A percentile compares a stretch with the other conserved stretches of the same genome.
phyloP scores from a whole-genome alignment of 1,140 invertebrate genomes.

The Zaprionus inermis region DNA sequence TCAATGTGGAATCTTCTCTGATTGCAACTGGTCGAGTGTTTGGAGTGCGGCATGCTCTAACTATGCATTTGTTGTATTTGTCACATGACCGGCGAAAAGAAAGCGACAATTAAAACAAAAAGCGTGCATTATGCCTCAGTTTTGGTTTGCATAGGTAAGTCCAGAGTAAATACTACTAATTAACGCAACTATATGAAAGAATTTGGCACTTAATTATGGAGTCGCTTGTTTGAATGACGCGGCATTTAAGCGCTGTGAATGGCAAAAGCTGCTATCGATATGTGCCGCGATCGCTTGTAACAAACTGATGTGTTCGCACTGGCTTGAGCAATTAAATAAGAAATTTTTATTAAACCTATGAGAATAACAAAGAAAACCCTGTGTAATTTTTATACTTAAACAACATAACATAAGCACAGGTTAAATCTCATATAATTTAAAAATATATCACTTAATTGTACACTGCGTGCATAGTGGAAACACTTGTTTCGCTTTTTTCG shows the following conservation, averaged over 20 bases:
- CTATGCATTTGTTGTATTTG: conserved; percentile 38
- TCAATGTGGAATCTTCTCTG: conserved; percentile 44
- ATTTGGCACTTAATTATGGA: neutral
- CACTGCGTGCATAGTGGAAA: neutral
- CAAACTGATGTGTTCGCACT: neutral
- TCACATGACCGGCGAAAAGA: conserved; percentile 28
- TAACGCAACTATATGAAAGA: neutral
- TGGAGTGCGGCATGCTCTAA: conserved; percentile 6
- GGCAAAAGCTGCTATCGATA: conserved; percentile 14
- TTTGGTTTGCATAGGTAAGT: neutral
- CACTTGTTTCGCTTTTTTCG: neutral
- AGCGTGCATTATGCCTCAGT: conserved; percentile 1
- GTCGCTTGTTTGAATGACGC: neutral
- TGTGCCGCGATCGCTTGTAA: conserved; percentile 4
- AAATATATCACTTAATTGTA: neutral
- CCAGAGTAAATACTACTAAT: neutral
- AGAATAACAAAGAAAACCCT: neutral
- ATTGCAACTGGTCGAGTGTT: conserved; percentile 28
- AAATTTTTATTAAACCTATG: neutral
- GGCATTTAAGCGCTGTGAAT: neutral
- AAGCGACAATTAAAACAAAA: conserved; percentile 23
- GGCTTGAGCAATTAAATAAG: neutral
- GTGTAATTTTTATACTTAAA: neutral
- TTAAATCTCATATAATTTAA: neutral
- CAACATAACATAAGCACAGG: no score